Evolutionary conservation across 1,140 invertebrate species (phyloP).

Genomic region (Periplaneta americana): DNA sequence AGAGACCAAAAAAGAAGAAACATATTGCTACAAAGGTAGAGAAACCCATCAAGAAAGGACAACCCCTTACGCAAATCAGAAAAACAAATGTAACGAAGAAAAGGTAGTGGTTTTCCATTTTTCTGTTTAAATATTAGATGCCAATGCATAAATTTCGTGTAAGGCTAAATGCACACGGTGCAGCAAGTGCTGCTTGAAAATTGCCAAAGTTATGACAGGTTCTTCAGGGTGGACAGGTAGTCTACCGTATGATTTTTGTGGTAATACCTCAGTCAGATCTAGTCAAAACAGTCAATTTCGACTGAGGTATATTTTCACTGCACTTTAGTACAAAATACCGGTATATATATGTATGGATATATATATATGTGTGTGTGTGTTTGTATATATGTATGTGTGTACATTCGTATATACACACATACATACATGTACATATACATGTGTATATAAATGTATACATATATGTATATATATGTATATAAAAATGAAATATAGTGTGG

Average conservation of each 20-base stretch:
- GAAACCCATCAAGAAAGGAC: slow-evolving; percentile 12
- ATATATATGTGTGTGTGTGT: no score
- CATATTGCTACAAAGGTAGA: slow-evolving; percentile 10
- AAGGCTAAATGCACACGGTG: background rate
- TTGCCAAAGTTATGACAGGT: background rate
- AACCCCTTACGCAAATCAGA: background rate
- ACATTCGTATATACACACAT: no score
- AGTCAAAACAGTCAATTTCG: slow-evolving; percentile 17
- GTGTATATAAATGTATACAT: no score
- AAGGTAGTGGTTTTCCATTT: slow-evolving; percentile 16
- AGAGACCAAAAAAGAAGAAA: slow-evolving; percentile 17
- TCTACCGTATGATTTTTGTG: background rate
- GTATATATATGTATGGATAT: background rate
- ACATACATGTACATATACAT: no score
- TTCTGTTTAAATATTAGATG: background rate
- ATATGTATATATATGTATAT: no score
- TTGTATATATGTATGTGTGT: no score
- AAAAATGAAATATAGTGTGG: no score
- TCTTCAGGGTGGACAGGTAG: background rate
- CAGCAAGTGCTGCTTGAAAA: background rate
- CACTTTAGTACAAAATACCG: slow-evolving; percentile 20
- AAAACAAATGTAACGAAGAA: slow-evolving; percentile 13
- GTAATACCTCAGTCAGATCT: slow-evolving; percentile 16
- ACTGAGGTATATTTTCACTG: slow-evolving; percentile 16
- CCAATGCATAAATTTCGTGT: background rate